Evolutionary conservation across 2,797 vertebrate genomes (phyloP).

Genomic region (Bufotes viridis): DNA sequence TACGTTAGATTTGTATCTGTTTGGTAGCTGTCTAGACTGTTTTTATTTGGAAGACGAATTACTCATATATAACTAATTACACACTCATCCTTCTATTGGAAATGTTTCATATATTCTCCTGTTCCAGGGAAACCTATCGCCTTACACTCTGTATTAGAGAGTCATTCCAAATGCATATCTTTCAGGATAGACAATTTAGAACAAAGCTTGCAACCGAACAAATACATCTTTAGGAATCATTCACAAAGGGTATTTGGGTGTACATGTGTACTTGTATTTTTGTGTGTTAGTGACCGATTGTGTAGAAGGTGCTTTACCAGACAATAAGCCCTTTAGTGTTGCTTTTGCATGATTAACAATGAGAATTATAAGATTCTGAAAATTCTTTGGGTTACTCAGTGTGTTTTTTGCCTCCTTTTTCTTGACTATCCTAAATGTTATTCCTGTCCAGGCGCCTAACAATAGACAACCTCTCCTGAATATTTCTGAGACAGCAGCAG

Average conservation of each 20-base stretch:
- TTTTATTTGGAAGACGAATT: conserved; percentile 20
- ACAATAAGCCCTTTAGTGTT: background rate
- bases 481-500: too few relatives aligned
- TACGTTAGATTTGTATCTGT: conserved; percentile 26
- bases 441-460: too few relatives aligned
- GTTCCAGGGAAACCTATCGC: background rate
- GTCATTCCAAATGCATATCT: background rate
- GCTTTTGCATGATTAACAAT: background rate
- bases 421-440: too few relatives aligned
- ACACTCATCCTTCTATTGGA: background rate
- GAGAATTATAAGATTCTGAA: background rate
- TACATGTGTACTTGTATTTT: background rate
- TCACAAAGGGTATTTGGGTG: background rate
- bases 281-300: background rate
- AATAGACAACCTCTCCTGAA: too few relatives aligned
- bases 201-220: background rate
- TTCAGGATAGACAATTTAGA: background rate
- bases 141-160: background rate
- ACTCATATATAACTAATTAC: conserved; percentile 29
- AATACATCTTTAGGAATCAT: background rate
- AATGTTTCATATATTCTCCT: conserved; percentile 3
- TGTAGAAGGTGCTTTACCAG: background rate
- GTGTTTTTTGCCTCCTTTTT: too few relatives aligned
- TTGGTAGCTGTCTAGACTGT: conserved; percentile 44
- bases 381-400: background rate